phyloP scores from a whole-genome alignment of 2,113 vertebrate species.

The Ictidomys tridecemlineatus region DNA sequence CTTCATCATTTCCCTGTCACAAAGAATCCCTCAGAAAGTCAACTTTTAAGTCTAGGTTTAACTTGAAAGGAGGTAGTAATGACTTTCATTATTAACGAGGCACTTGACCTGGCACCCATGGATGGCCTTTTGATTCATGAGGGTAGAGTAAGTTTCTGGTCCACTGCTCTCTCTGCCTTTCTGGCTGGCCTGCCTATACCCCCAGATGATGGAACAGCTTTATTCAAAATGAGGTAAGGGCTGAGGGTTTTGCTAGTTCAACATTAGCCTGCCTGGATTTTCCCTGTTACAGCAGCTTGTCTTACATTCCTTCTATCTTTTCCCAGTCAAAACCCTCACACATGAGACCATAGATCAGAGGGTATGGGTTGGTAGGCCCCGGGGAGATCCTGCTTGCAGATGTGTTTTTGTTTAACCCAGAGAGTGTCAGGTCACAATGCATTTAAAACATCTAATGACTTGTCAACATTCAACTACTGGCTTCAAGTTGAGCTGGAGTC shows the following conservation, averaged over 20 bases:
- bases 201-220: neutral
- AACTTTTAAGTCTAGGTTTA: neutral
- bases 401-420: neutral
- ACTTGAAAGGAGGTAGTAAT: neutral
- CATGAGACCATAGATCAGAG: neutral
- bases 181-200: neutral
- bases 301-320: neutral
- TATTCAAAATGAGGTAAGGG: neutral
- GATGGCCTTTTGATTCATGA: neutral
- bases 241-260: neutral
- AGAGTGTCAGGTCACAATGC: neutral
- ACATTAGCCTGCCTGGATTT: neutral
- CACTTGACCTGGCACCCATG: neutral
- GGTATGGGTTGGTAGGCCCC: neutral
- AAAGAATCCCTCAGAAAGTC: neutral
- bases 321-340: neutral
- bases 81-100: neutral
- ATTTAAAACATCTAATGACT: constrained; percentile 5
- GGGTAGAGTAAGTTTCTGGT: neutral
- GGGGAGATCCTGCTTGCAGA: neutral
- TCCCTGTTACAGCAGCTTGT: neutral
- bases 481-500: constrained; percentile 12
- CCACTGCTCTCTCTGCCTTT: no score
- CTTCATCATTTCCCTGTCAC: neutral
- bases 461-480: neutral